These are phyloP conservation scores for Trissolcus basalis DNA, from an alignment of 1,140 invertebrate species.

Conservation along the genomic window DNA sequence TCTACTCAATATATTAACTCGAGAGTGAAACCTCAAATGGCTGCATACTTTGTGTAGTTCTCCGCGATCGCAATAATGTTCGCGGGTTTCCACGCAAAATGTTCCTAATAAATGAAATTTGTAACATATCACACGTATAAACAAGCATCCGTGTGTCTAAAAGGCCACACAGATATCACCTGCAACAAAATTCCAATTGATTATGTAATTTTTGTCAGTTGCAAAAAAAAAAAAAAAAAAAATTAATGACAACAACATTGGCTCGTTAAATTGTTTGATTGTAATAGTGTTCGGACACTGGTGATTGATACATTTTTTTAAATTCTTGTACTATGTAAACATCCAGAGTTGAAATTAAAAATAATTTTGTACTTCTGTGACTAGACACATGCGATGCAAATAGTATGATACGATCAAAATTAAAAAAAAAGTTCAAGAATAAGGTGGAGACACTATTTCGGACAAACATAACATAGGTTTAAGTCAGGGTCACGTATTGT, in stretches of 20 bases:
- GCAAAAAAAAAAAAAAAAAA: too few relatives aligned
- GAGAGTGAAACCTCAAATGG: slow-evolving; percentile 67
- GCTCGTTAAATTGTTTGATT: too few relatives aligned
- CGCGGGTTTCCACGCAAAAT: slow-evolving; percentile 71
- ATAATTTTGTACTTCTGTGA: neutral
- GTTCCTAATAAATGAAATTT: slow-evolving; percentile 74
- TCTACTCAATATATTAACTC: slow-evolving; percentile 72
- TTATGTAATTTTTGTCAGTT: too few relatives aligned
- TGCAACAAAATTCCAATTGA: too few relatives aligned
- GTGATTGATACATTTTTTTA: too few relatives aligned
- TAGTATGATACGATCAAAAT: slow-evolving; percentile 52
- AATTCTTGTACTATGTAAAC: too few relatives aligned
- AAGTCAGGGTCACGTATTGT: slow-evolving; percentile 75
- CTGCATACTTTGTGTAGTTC: slow-evolving; percentile 68
- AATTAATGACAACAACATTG: too few relatives aligned
- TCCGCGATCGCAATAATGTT: slow-evolving; percentile 64
- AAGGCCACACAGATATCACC: neutral
- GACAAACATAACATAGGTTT: slow-evolving; percentile 70
- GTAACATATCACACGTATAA: slow-evolving; percentile 71
- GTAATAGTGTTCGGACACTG: too few relatives aligned
- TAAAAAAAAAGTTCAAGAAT: slow-evolving; percentile 53
- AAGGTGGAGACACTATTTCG: slow-evolving; percentile 65
- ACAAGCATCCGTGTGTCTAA: slow-evolving; percentile 39
- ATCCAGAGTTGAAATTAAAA: too few relatives aligned
- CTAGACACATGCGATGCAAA: slow-evolving; percentile 41